These are phyloP conservation scores for Trachelus troglodyta DNA, from an alignment of 2,888 invertebrate genomes.

Conservation along the genomic window DNA sequence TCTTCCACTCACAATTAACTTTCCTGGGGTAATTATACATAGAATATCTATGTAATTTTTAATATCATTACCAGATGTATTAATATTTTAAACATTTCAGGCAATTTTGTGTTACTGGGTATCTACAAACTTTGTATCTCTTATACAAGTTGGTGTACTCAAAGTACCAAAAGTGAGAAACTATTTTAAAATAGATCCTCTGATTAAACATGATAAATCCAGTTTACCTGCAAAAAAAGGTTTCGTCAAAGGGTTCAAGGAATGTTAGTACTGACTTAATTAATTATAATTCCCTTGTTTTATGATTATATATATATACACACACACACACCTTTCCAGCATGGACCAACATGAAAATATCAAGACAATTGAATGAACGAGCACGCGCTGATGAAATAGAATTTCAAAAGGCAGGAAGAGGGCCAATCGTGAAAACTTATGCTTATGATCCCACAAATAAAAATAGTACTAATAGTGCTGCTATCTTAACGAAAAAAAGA, in stretches of 20 bases:
- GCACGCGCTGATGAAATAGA: constrained; percentile 80
- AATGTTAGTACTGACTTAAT: constrained; percentile 71
- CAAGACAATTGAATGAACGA: constrained; percentile 81
- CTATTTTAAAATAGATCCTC: constrained; percentile 80
- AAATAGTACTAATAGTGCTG: constrained; percentile 35
- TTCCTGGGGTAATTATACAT: constrained; percentile 76
- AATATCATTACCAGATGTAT: neutral
- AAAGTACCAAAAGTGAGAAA: constrained; percentile 79
- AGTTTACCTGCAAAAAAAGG: constrained; percentile 75
- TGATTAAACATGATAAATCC: constrained; percentile 67
- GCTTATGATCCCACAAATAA: constrained; percentile 83
- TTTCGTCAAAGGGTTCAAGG: constrained; percentile 82
- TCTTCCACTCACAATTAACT: constrained; percentile 88
- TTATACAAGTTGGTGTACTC: constrained; percentile 83
- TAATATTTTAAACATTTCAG: constrained; percentile 49
- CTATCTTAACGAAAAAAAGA: constrained; percentile 71
- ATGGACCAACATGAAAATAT: constrained; percentile 81
- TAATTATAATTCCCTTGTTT: constrained; percentile 14
- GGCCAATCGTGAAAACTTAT: constrained; percentile 88
- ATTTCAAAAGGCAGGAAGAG: constrained; percentile 87
- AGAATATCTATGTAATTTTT: neutral
- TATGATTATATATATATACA: constrained; percentile 7
- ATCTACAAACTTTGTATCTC: constrained; percentile 86
- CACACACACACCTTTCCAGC: neutral
- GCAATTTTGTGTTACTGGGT: constrained; percentile 93